Evolutionary conservation across 2,113 vertebrate genomes (phyloP).

Genomic region (Periophthalmus modestus): DNA sequence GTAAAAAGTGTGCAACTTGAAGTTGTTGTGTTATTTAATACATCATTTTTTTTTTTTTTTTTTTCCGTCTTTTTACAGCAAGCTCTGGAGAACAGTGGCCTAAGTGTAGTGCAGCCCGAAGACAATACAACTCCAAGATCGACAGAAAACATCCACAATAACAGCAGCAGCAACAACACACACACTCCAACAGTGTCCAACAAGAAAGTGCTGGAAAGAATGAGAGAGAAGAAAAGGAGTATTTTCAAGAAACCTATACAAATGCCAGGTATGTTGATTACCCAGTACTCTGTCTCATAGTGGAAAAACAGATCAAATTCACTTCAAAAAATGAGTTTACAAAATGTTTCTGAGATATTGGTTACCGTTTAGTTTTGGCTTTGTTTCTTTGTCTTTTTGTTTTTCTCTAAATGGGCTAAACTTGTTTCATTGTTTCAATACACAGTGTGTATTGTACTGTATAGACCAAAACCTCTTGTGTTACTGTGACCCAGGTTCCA

Average conservation of each 20-base stretch:
- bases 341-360: too few species aligned
- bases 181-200: constrained; percentile 45
- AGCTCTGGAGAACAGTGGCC: constrained; percentile 98
- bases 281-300: too few species aligned
- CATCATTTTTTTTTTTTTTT: neutral
- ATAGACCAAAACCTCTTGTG: neutral
- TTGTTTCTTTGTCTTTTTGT: too few species aligned
- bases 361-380: too few species aligned
- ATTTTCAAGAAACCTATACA: constrained; percentile 92
- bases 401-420: too few species aligned
- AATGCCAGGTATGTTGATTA: constrained; percentile 84
- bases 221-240: constrained; percentile 87
- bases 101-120: constrained; percentile 84
- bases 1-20: neutral
- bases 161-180: constrained; percentile 33
- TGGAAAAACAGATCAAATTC: too few species aligned
- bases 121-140: constrained; percentile 73
- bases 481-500: constrained; percentile 79
- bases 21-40: neutral
- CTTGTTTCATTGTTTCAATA: too few species aligned
- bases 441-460: neutral
- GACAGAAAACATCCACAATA: constrained; percentile 54
- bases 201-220: constrained; percentile 82
- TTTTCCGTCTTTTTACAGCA: constrained; percentile 79
- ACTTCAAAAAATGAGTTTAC: too few species aligned